Percentiles rank a stretch among this genome's conserved stretches.
Evolutionary conservation across 1,140 invertebrate genomes (phyloP).

Genomic region (Hyposmocoma kahamanoa): DNA sequence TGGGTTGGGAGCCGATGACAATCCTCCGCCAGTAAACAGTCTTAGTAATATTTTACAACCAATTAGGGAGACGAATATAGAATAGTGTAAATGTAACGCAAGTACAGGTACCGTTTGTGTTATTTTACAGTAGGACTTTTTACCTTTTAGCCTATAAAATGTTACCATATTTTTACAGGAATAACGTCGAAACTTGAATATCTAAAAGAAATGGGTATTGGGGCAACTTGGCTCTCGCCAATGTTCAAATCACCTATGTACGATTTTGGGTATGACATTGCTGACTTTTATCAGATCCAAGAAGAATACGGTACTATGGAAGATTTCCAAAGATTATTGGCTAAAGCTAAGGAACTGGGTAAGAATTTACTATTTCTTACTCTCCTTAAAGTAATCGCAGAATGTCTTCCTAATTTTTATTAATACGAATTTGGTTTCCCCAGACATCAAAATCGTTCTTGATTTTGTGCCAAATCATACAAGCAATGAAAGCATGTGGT

Average conservation of each 20-base stretch:
- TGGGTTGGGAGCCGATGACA: too few relatives aligned
- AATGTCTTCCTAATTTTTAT: too few relatives aligned
- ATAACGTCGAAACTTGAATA: slow-evolving; percentile 71
- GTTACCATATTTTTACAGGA: slow-evolving; percentile 54
- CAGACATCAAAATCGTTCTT: slow-evolving; percentile 69
- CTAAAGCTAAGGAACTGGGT: slow-evolving; percentile 71
- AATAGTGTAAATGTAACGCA: too few relatives aligned
- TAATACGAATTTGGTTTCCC: too few relatives aligned
- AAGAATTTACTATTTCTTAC: too few relatives aligned
- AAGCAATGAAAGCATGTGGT: slow-evolving; percentile 83
- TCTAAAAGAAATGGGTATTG: slow-evolving; percentile 72
- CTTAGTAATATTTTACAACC: too few relatives aligned
- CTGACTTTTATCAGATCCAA: slow-evolving; percentile 82
- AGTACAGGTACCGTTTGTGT: too few relatives aligned
- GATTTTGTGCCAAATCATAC: slow-evolving; percentile 83
- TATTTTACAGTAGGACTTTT: too few relatives aligned
- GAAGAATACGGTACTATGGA: slow-evolving; percentile 80
- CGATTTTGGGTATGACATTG: slow-evolving; percentile 81
- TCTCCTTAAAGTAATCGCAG: too few relatives aligned
- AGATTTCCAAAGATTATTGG: slow-evolving; percentile 80
- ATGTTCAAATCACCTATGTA: slow-evolving; percentile 80
- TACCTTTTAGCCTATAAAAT: too few relatives aligned
- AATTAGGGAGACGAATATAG: too few relatives aligned
- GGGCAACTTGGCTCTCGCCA: slow-evolving; percentile 81
- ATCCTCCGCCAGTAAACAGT: too few relatives aligned